A percentile compares a stretch with the other conserved stretches of the same genome.
Conservation (phyloP, 2,113 vertebrate species). For the Haliaeetus leucogaster region DNA sequence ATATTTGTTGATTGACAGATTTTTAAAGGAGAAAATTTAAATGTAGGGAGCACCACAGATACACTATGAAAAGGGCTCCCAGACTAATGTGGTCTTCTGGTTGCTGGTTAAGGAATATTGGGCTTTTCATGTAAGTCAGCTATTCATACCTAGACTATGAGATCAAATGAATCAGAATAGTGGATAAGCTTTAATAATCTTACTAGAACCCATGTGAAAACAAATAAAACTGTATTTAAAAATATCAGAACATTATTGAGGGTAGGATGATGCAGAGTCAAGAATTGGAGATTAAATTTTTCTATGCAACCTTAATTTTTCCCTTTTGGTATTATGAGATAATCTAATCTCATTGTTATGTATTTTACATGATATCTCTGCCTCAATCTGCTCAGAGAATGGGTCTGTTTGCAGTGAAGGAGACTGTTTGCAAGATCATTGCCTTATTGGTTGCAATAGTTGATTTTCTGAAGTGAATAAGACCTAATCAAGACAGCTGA, state of each 20-base stretch:
- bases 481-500: background rate
- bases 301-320: background rate
- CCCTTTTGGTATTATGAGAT: background rate
- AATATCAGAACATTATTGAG: background rate
- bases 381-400: background rate
- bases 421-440: too few species aligned
- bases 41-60: background rate
- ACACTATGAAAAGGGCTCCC: background rate
- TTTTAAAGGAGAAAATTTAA: background rate
- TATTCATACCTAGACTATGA: background rate
- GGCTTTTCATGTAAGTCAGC: background rate
- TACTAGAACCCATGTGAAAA: background rate
- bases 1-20: background rate
- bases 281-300: background rate
- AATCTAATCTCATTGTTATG: background rate
- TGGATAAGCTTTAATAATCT: background rate
- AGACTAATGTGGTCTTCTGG: background rate
- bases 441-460: background rate
- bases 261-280: background rate
- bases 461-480: background rate
- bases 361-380: background rate
- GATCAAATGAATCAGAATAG: background rate
- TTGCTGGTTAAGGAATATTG: background rate
- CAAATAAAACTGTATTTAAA: background rate
- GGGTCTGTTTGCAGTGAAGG: background rate